These are phyloP conservation scores for Rhynchophorus ferrugineus DNA, from an alignment of 1,140 invertebrate genomes.

Conservation along the genomic window DNA sequence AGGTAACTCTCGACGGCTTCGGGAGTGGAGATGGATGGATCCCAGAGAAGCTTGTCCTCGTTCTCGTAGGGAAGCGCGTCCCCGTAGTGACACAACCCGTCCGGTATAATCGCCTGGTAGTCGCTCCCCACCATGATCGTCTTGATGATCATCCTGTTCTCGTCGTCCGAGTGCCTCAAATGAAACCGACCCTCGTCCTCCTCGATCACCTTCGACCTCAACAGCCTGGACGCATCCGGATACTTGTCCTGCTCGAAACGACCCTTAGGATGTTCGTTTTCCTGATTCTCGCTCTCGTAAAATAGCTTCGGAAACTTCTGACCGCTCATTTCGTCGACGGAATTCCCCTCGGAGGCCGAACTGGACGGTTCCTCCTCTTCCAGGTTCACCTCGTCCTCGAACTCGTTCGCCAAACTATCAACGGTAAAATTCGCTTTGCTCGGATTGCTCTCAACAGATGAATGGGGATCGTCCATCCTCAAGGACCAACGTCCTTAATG, in stretches of 20 bases:
- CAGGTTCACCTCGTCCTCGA: slow-evolving; percentile 89
- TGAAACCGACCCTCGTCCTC: slow-evolving; percentile 24
- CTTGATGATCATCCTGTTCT: slow-evolving; percentile 19
- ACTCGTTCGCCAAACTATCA: slow-evolving; percentile 93
- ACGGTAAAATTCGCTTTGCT: slow-evolving; percentile 39
- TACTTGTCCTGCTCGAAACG: slow-evolving; percentile 37
- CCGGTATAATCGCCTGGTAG: slow-evolving; percentile 86
- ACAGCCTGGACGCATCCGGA: slow-evolving; percentile 36
- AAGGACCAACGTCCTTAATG: neutral
- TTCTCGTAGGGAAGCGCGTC: slow-evolving; percentile 75
- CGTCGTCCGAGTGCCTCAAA: slow-evolving; percentile 22
- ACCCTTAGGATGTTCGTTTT: slow-evolving; percentile 27
- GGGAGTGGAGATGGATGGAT: slow-evolving; percentile 68
- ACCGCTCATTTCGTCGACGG: slow-evolving; percentile 77
- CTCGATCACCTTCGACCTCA: slow-evolving; percentile 33
- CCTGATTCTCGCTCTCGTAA: slow-evolving; percentile 47
- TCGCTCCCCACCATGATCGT: slow-evolving; percentile 66
- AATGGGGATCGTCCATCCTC: neutral
- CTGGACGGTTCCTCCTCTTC: slow-evolving; percentile 93
- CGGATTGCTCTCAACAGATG: neutral
- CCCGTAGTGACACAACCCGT: slow-evolving; percentile 81
- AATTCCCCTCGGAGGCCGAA: slow-evolving; percentile 67
- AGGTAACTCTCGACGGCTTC: slow-evolving; percentile 74
- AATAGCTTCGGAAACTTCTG: slow-evolving; percentile 62
- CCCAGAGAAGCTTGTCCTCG: slow-evolving; percentile 90